Evolutionary conservation across 2,888 invertebrate species (phyloP), one percentile per base, ranked within the genome.

Genomic region (Latrodectus hesperus): DNA sequence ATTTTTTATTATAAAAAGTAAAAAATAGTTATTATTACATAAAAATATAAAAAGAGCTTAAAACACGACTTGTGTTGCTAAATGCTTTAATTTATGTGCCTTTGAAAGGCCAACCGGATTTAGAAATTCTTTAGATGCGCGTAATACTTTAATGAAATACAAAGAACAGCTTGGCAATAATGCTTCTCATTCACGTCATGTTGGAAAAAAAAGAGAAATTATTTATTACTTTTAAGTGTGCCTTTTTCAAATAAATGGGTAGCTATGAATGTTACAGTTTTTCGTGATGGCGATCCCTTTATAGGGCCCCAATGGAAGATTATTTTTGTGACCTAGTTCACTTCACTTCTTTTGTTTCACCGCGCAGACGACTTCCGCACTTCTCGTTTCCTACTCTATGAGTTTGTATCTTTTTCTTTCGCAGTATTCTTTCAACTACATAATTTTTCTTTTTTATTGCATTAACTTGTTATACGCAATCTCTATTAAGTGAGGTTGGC

Each of bases 301-400:
- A 83, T 83, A 70, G 83, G 83, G 75, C 83, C 75, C 76, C 52
- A 60, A 53, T n/a, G 55, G 64, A 76, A 70, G 74, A 75, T 65
- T 82, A 74, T 82, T 82, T 74, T 73, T 68, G 52, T 76, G 83
- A 83, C 83, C 83, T 70, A 83, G 52, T 83, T 83, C 83, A 83
- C 83, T 83, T 83, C 83, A 76, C 60, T 83, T 83, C 83, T 49
- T 38, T 16, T 38, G 49, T 52, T 80, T 80, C 80, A 22, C 38
- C 64, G 80, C 72, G 11, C 71, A 55, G 60, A 72, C 53, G 79
- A 79, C 71, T 71, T 71, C 71, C 72, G 71, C 60, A 55, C 72
- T 71, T 14, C 55, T 10, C 64, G 26, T 16, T 83, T 71, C 12
- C 60, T 60, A 16, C 60, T 60, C n/a, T 60, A 12, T 16, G 60